These are phyloP conservation scores for Campoplex nolae DNA, from an alignment of 2,888 invertebrate genomes.

Conservation along the genomic window DNA sequence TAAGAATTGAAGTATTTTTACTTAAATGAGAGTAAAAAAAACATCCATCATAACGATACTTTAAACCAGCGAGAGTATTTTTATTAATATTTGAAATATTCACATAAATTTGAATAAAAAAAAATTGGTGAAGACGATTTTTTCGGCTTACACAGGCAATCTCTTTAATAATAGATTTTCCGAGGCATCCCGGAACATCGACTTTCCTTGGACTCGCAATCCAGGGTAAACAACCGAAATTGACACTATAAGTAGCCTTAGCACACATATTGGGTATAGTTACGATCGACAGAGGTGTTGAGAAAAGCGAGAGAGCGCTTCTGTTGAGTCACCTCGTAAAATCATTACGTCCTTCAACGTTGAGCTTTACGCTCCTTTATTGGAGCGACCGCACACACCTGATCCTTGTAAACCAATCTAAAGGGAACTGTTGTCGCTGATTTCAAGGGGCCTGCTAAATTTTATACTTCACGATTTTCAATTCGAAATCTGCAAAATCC, in stretches of 20 bases:
- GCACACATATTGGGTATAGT: conserved; percentile 46
- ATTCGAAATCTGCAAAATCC: conserved; percentile 31
- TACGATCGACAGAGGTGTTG: conserved; percentile 60
- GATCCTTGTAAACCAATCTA: conserved; percentile 75
- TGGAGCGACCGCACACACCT: conserved; percentile 71
- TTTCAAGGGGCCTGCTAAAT: conserved; percentile 54
- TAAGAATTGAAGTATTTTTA: too few species aligned
- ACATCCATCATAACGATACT: background rate
- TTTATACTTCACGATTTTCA: conserved; percentile 52
- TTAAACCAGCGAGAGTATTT: too few species aligned
- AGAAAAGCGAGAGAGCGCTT: conserved; percentile 51
- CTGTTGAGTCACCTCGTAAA: conserved; percentile 74
- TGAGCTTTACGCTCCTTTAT: conserved; percentile 76
- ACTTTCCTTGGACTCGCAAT: conserved; percentile 19
- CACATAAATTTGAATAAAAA: background rate
- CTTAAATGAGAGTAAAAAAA: background rate
- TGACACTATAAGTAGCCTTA: conserved; percentile 51
- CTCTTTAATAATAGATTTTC: conserved; percentile 61
- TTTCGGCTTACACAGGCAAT: background rate
- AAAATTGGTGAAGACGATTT: background rate
- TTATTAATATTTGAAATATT: background rate
- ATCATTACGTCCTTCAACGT: conserved; percentile 76
- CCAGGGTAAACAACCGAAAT: conserved; percentile 46
- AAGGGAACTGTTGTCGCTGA: conserved; percentile 47
- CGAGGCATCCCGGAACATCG: conserved; percentile 9